Percentiles rank a stretch among this genome's conserved stretches.
Conservation (phyloP, 2,113 vertebrate species). For the Brienomyrus brachyistius region DNA sequence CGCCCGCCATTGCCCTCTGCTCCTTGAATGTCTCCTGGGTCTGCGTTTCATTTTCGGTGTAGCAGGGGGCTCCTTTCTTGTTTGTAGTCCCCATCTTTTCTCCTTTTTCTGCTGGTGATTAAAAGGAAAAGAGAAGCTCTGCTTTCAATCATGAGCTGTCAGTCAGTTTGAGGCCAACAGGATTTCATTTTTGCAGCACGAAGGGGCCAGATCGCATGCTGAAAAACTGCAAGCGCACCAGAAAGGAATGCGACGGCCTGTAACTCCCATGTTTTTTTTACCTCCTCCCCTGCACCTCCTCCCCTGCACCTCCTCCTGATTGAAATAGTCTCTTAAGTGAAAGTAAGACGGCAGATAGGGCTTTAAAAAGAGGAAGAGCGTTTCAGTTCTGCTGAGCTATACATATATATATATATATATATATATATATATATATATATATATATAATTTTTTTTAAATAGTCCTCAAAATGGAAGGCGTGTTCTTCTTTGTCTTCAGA, state of each 20-base stretch:
- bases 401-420: too few relatives aligned
- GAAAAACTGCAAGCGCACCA: conserved; percentile 3
- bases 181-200: neutral
- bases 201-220: neutral
- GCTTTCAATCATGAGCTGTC: conserved; percentile 9
- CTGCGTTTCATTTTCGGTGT: neutral
- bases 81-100: neutral
- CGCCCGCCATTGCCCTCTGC: neutral
- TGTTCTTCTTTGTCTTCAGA: neutral
- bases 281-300: conserved; percentile 48
- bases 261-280: conserved; percentile 21
- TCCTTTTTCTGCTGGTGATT: neutral
- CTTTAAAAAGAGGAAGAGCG: neutral
- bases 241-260: neutral
- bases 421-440: too few relatives aligned
- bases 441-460: neutral
- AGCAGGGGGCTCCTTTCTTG: neutral
- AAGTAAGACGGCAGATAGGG: neutral
- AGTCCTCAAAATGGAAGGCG: neutral
- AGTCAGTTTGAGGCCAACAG: neutral
- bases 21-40: neutral
- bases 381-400: neutral
- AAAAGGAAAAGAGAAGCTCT: neutral
- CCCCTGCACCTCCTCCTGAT: conserved; percentile 61
- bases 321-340: conserved; percentile 44